Evolutionary conservation across 2,113 vertebrate species (phyloP).

Genomic region (Nothocercus julius): DNA sequence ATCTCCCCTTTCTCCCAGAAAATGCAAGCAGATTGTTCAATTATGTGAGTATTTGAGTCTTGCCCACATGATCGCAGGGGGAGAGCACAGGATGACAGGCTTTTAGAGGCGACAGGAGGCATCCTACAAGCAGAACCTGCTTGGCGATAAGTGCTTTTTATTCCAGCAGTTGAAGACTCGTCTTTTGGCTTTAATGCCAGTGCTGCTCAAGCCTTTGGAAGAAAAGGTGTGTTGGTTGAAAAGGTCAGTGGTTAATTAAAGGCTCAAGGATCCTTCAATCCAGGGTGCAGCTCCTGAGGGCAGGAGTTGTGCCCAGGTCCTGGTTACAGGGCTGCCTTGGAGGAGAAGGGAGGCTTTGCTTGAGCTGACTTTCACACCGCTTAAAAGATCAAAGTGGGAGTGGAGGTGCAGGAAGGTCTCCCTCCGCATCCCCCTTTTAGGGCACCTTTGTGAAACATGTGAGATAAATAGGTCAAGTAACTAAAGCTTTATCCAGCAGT

Average conservation of each 20-base stretch:
- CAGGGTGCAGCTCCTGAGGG: not conserved
- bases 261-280: not conserved
- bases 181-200: not conserved
- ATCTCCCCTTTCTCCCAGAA: not conserved
- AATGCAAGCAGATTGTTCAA: not conserved
- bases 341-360: not conserved
- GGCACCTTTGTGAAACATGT: not conserved
- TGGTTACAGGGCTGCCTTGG: not conserved
- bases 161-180: not conserved
- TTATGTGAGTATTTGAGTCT: not conserved
- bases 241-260: slow-evolving; percentile 50
- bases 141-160: not conserved
- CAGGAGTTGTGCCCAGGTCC: not conserved
- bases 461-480: too few relatives aligned
- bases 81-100: not conserved
- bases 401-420: not conserved
- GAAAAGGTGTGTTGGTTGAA: slow-evolving; percentile 34
- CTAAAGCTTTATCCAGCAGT: slow-evolving; percentile 39
- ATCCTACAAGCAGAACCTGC: not conserved
- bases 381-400: not conserved
- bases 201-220: not conserved
- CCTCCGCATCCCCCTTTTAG: not conserved
- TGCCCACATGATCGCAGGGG: not conserved
- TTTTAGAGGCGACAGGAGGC: not conserved
- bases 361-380: fast-evolving